These are phyloP conservation scores for Drosophila hydei DNA, from an alignment of 1,140 invertebrate species.

Conservation along the genomic window DNA sequence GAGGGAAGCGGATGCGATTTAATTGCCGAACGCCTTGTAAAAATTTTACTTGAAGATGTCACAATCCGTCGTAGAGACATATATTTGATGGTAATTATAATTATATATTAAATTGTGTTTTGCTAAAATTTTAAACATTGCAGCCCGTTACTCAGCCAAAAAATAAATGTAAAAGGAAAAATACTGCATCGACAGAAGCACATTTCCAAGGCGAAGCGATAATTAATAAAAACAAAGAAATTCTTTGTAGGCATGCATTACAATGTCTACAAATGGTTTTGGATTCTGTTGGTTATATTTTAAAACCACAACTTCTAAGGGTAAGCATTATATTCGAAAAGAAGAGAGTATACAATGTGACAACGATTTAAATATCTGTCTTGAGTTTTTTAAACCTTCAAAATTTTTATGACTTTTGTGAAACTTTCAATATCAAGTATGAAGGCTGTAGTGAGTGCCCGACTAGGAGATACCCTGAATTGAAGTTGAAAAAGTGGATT, in stretches of 20 bases:
- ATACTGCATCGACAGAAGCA: neutral
- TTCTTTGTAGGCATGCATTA: constrained; percentile 28
- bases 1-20: constrained; percentile 56
- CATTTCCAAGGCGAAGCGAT: neutral
- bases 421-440: too few species aligned
- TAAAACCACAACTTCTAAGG: constrained; percentile 40
- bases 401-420: too few species aligned
- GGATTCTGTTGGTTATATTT: constrained; percentile 35
- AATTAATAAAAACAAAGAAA: neutral
- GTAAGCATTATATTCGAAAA: constrained; percentile 10
- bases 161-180: neutral
- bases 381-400: neutral
- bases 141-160: constrained; percentile 6
- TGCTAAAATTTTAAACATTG: neutral
- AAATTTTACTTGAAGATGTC: constrained; percentile 43
- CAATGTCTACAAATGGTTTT: constrained; percentile 38
- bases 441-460: too few species aligned
- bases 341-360: neutral
- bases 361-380: too few species aligned
- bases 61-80: neutral
- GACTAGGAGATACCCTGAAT: too few species aligned
- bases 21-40: constrained; percentile 39
- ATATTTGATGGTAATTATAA: constrained; percentile 26
- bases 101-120: neutral
- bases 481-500: too few species aligned